Conservation (phyloP, 1,140 invertebrate species). For the Phortica variegata region DNA sequence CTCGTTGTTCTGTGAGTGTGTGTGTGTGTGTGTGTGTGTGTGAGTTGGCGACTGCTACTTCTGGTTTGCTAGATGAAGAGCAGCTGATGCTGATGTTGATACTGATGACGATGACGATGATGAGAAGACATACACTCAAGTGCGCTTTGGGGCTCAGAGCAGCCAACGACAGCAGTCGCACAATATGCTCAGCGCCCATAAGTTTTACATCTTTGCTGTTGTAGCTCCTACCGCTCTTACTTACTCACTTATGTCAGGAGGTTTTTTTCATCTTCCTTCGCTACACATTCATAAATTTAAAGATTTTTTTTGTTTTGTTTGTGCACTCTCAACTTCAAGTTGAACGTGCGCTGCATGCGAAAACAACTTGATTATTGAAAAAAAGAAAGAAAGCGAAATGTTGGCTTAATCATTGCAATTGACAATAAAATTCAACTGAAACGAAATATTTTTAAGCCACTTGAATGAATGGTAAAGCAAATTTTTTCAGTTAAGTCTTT, state of each 20-base stretch:
- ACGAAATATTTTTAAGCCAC: too few relatives aligned
- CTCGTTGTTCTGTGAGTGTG: conserved; percentile 10
- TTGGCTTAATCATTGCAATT: too few relatives aligned
- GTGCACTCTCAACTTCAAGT: too few relatives aligned
- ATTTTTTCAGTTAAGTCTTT: too few relatives aligned
- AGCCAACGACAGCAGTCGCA: conserved; percentile 36
- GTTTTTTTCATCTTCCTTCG: conserved; percentile 17
- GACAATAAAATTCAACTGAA: too few relatives aligned
- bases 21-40: conserved; percentile 1
- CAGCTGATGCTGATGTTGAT: conserved; percentile 55
- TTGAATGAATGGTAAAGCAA: too few relatives aligned
- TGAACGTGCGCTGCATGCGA: conserved; percentile 36
- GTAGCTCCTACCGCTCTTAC: conserved; percentile 23
- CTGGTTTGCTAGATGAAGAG: conserved; percentile 26
- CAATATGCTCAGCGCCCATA: conserved; percentile 41
- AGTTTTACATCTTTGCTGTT: conserved; percentile 10
- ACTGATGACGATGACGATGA: too few relatives aligned
- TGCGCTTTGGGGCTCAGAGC: conserved; percentile 38
- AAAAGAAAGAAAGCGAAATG: neutral
- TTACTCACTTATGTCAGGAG: conserved; percentile 44
- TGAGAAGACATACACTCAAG: too few relatives aligned
- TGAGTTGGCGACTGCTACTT: conserved; percentile 15
- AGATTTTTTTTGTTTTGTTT: too few relatives aligned
- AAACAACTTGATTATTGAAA: conserved; percentile 12
- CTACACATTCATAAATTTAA: conserved; percentile 39